phyloP scores from a whole-genome alignment of 2,888 invertebrate genomes.

The Dione vanillae region DNA sequence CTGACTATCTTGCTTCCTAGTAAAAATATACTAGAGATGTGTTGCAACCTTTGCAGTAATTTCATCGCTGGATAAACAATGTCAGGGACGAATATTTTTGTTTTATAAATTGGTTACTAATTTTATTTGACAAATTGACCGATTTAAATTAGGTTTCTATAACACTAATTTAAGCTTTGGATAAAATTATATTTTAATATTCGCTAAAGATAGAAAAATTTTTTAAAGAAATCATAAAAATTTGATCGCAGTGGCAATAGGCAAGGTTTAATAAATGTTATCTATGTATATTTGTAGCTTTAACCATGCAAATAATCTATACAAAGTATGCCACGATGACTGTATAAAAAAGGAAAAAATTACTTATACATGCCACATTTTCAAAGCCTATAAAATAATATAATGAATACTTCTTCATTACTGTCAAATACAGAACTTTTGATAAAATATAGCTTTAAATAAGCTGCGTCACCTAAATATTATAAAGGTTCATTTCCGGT shows the following conservation, averaged over 20 bases:
- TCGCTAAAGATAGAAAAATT: too few relatives aligned
- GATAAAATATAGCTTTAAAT: neutral
- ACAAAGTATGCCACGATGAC: neutral
- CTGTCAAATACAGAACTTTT: neutral
- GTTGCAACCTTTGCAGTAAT: neutral
- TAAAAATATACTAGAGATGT: neutral
- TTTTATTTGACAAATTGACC: neutral
- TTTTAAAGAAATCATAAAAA: too few relatives aligned
- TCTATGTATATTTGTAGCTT: too few relatives aligned
- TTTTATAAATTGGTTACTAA: too few relatives aligned
- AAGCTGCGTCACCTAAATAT: neutral
- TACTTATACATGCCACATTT: neutral
- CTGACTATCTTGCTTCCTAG: neutral
- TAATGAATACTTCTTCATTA: neutral
- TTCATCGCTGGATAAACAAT: too few relatives aligned
- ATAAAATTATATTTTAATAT: too few relatives aligned
- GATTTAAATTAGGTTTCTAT: too few relatives aligned
- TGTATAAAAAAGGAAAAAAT: neutral
- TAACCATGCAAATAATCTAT: neutral
- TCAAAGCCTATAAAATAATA: neutral
- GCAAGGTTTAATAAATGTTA: too few relatives aligned
- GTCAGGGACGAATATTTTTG: too few relatives aligned
- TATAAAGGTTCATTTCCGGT: neutral
- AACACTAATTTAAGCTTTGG: too few relatives aligned
- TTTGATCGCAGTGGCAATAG: too few relatives aligned